phyloP scores from a whole-genome alignment of 1,140 invertebrate species.

The Hesperophylax magnus region DNA sequence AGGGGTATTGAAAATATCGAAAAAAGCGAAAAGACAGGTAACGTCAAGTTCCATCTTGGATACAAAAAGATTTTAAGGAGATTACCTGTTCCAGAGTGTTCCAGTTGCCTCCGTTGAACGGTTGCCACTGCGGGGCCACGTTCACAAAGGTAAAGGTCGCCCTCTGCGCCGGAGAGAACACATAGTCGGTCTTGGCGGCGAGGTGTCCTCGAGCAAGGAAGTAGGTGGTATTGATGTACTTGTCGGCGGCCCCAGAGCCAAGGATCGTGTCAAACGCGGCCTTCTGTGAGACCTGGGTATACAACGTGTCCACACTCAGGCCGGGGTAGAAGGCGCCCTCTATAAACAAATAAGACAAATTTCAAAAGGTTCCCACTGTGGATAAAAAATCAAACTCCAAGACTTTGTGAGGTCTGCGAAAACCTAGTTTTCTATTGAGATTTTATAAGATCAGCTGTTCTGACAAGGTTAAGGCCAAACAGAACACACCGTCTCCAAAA shows the following conservation, averaged over 20 bases:
- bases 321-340: slow-evolving; percentile 48
- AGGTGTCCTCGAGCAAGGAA: slow-evolving; percentile 77
- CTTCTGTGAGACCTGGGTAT: slow-evolving; percentile 40
- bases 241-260: slow-evolving; percentile 67
- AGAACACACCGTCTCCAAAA: too few relatives aligned
- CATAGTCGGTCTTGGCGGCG: slow-evolving; percentile 77
- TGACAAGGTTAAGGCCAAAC: too few relatives aligned
- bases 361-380: too few relatives aligned
- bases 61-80: too few relatives aligned
- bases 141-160: slow-evolving; percentile 64
- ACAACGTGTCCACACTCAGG: slow-evolving; percentile 36
- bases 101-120: slow-evolving; percentile 78
- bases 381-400: too few relatives aligned
- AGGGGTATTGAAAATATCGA: too few relatives aligned
- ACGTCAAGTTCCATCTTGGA: too few relatives aligned
- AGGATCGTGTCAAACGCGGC: slow-evolving; percentile 1
- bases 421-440: too few relatives aligned
- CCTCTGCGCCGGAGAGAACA: slow-evolving; percentile 75
- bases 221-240: slow-evolving; percentile 74
- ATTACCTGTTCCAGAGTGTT: slow-evolving; percentile 65
- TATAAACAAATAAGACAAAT: background rate
- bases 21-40: too few relatives aligned
- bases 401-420: too few relatives aligned
- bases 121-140: slow-evolving; percentile 77
- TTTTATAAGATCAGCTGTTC: too few relatives aligned